Evolutionary conservation across 2,888 invertebrate species (phyloP), one percentile per base, ranked within the genome.

Genomic region (Allophyes oxyacanthae): DNA sequence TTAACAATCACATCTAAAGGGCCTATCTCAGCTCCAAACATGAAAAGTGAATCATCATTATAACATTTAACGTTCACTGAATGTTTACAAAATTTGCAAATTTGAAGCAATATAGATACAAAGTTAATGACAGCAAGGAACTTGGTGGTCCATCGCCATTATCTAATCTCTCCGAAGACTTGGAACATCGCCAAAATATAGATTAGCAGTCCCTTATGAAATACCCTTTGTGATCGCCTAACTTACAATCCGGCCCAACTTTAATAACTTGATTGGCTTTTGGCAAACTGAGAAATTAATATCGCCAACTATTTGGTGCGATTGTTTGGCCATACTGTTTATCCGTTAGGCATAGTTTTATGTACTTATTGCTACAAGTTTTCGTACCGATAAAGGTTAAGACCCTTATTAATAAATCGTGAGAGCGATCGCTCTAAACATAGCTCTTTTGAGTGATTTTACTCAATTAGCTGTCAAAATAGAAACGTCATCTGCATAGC

Each of bases 181-280:
- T 90, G 90, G 89, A 84, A 61, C 55, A 48, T 62, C 72, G 89
- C 90, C 89, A 91, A 87, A 83, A 82, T 73, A 83, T 76, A 87
- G 90, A 90, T 91, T 88, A 89, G 78, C 82, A 82, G 78, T 77
- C 77, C 77, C 79, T 72, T 64, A 82, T 86, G 84, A 83, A 83
- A 81, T 81, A 77, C 75, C 85, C 85, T 83, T 86, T 85, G 78
- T 79, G 69, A 72, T 72, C 63, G 74, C 60, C 71, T 64, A 74
- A 82, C 42, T 75, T 77, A 63, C 66, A 63, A 64, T 66, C 66
- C 50, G 51, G 58, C 44, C 45, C n/a, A 61, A 75, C 56, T 75
- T 78, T 72, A 74, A 72, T 75, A 79, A 75, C 64, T 71, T 68
- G 57, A 71, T 64, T 80, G 63, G 52, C 60, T 69, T 73, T 72